Conservation (phyloP, 1,140 invertebrate genomes). For the Rhyacophila brunnea region DNA sequence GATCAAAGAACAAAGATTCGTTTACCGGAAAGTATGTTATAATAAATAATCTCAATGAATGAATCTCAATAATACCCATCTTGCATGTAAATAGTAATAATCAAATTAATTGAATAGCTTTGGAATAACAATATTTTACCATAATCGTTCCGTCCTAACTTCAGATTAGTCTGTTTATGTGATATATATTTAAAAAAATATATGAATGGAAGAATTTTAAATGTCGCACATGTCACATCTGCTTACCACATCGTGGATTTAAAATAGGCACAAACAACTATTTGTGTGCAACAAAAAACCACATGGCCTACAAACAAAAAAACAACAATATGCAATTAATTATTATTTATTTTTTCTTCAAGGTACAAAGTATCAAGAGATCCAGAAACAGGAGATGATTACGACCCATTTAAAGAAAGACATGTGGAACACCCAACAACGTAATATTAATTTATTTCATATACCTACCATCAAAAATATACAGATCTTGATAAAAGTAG, state of each 20-base stretch:
- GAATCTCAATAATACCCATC: no score
- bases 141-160: no score
- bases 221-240: no score
- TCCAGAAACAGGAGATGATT: conserved; percentile 54
- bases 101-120: no score
- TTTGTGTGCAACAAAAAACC: background rate
- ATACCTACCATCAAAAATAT: no score
- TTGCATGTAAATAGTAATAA: no score
- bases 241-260: no score
- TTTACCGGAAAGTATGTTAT: conserved; percentile 42
- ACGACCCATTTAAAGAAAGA: conserved; percentile 72
- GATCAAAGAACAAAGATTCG: conserved; percentile 49
- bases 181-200: background rate
- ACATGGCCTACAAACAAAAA: conserved; percentile 13
- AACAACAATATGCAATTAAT: conserved; percentile 12
- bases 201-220: background rate
- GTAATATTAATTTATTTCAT: conserved; percentile 57
- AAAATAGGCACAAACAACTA: background rate
- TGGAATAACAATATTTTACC: no score
- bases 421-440: conserved; percentile 74
- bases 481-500: no score
- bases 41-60: no score
- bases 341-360: conserved; percentile 36
- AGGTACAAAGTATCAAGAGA: conserved; percentile 65
- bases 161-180: background rate